Percentiles rank a stretch among this genome's conserved stretches.
Evolutionary conservation across 2,113 vertebrate genomes (phyloP).

Genomic region (Turdus rufiventris): DNA sequence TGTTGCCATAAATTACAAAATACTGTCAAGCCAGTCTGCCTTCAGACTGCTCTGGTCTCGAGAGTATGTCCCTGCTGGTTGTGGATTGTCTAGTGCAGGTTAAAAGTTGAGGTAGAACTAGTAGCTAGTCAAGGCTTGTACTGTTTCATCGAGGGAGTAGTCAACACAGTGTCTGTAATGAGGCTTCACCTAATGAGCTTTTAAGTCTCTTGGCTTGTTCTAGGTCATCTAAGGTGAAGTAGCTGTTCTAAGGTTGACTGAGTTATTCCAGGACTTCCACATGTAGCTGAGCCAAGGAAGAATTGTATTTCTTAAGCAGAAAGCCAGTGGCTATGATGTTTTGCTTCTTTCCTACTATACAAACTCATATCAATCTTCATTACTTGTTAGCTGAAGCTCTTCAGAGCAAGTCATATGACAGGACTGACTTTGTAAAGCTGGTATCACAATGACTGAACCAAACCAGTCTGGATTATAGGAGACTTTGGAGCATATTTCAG

Average conservation of each 20-base stretch:
- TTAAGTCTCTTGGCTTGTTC: not conserved
- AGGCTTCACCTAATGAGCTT: not conserved
- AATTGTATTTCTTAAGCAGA: not conserved
- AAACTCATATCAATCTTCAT: not conserved
- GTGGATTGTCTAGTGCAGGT: not conserved
- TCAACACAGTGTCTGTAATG: not conserved
- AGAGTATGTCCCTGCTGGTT: not conserved
- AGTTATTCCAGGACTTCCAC: not conserved
- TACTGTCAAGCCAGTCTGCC: not conserved
- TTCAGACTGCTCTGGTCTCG: not conserved
- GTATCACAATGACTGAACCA: not conserved
- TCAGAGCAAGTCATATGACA: not conserved
- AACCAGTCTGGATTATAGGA: not conserved
- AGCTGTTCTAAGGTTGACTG: not conserved
- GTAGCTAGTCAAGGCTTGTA: not conserved
- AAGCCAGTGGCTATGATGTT: not conserved
- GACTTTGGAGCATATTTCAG: not conserved
- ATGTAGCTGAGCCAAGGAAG: not conserved
- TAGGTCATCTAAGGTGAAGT: not conserved
- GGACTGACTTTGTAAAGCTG: not conserved
- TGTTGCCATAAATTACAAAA: not conserved
- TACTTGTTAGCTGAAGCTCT: not conserved
- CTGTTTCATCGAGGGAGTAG: not conserved
- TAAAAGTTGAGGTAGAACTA: not conserved
- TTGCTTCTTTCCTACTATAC: not conserved